Percentiles rank a stretch among this genome's conserved stretches.
Evolutionary conservation across 2,888 invertebrate species (phyloP).

Genomic region (Danaus chrysippus): DNA sequence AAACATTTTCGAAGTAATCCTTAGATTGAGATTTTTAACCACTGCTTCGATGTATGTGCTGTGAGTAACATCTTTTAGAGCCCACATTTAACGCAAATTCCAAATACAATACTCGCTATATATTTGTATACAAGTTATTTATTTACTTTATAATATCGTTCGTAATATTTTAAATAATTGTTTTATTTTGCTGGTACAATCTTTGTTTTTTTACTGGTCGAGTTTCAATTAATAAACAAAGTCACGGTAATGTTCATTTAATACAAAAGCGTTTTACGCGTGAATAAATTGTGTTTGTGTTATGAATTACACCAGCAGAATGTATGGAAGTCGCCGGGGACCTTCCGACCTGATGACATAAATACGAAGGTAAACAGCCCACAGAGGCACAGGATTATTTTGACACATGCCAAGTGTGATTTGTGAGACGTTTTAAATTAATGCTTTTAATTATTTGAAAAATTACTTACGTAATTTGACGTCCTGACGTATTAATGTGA

Average conservation of each 20-base stretch:
- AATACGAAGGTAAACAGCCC: conserved; percentile 58
- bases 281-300: conserved; percentile 27
- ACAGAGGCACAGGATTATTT: conserved; percentile 50
- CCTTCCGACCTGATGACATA: conserved; percentile 52
- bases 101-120: no score
- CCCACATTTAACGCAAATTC: not conserved
- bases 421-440: conserved; percentile 27
- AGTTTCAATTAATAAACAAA: conserved; percentile 3
- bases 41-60: not conserved
- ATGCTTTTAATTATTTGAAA: conserved; percentile 14
- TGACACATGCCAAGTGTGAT: conserved; percentile 46
- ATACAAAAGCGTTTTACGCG: conserved; percentile 17
- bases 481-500: not conserved
- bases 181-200: no score
- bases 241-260: conserved; percentile 9
- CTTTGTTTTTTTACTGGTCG: no score
- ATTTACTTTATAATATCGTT: no score
- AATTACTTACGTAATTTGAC: conserved; percentile 2
- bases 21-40: conserved; percentile 26
- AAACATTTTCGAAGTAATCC: conserved; percentile 31
- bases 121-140: no score
- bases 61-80: conserved; percentile 2
- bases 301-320: conserved; percentile 35
- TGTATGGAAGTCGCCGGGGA: conserved; percentile 42
- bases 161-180: no score